These are phyloP conservation scores for Protonibea diacanthus DNA, from an alignment of 2,797 vertebrate species.

Conservation along the genomic window DNA sequence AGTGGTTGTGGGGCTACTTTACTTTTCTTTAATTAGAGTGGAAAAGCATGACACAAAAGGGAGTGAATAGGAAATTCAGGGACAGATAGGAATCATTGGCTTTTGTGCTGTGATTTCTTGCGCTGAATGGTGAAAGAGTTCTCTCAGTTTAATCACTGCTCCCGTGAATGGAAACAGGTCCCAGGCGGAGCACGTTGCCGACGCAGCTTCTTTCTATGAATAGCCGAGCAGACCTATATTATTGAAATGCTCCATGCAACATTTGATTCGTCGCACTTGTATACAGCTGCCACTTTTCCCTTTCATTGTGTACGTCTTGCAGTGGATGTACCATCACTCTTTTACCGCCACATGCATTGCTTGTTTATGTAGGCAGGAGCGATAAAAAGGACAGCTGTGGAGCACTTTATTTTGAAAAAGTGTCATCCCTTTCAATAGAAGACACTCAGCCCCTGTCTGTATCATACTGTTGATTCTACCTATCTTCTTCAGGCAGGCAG, in stretches of 20 bases:
- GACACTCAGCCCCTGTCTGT: constrained; percentile 61
- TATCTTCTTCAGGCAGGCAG: constrained; percentile 60
- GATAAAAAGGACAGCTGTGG: constrained; percentile 85
- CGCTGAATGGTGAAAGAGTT: constrained; percentile 79
- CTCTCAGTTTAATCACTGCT: constrained; percentile 85
- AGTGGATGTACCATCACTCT: constrained; percentile 75
- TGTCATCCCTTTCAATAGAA: constrained; percentile 74
- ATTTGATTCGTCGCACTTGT: constrained; percentile 76
- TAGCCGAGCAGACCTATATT: constrained; percentile 81
- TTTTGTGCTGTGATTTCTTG: constrained; percentile 83
- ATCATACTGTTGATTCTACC: constrained; percentile 64
- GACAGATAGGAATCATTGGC: constrained; percentile 82
- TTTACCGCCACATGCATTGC: constrained; percentile 70
- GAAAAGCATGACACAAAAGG: constrained; percentile 70
- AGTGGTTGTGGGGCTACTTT: constrained; percentile 66
- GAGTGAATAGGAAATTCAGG: constrained; percentile 67
- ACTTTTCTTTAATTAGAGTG: constrained; percentile 81
- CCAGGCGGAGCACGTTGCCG: constrained; percentile 66
- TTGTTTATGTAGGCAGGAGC: constrained; percentile 74
- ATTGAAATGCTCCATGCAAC: constrained; percentile 78
- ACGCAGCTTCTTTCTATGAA: constrained; percentile 76
- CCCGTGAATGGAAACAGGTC: constrained; percentile 81
- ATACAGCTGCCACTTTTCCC: constrained; percentile 81
- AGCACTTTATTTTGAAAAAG: constrained; percentile 76
- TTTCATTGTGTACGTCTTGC: constrained; percentile 74